A percentile compares a stretch with the other conserved stretches of the same genome.
Conservation (phyloP, 2,888 invertebrate species). For the Plagiodera versicolora region DNA sequence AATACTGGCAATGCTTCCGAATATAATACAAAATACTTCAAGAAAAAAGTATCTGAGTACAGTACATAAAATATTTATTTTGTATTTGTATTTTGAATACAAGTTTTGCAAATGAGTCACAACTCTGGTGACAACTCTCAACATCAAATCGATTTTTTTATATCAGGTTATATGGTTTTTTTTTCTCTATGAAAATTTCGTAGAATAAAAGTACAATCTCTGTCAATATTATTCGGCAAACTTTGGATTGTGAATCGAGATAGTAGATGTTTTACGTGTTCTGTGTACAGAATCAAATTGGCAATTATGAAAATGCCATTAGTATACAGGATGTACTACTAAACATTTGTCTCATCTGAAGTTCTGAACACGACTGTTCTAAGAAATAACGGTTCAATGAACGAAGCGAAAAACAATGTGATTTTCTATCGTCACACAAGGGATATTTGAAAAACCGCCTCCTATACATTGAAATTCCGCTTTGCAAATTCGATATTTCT, state of each 20-base stretch:
- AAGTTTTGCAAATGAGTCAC: no score
- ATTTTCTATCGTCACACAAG: background rate
- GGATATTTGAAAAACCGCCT: background rate
- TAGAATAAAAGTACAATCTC: no score
- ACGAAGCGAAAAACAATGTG: background rate
- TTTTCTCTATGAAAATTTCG: no score
- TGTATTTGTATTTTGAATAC: no score
- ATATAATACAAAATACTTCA: no score
- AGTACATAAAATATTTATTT: no score
- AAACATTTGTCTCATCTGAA: background rate
- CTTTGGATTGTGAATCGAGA: background rate
- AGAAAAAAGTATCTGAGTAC: no score
- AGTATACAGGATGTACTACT: background rate
- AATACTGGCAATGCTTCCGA: no score
- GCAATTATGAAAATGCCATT: background rate
- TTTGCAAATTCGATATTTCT: background rate
- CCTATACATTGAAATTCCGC: background rate
- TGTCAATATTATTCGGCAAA: background rate
- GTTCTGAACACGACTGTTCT: background rate
- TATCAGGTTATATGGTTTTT: no score
- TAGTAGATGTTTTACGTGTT: background rate
- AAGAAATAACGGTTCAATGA: background rate
- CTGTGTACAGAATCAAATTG: background rate
- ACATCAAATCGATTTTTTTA: no score
- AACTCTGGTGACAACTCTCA: no score